phyloP scores from a whole-genome alignment of 2,888 invertebrate genomes.

The Drosophila neotestacea region DNA sequence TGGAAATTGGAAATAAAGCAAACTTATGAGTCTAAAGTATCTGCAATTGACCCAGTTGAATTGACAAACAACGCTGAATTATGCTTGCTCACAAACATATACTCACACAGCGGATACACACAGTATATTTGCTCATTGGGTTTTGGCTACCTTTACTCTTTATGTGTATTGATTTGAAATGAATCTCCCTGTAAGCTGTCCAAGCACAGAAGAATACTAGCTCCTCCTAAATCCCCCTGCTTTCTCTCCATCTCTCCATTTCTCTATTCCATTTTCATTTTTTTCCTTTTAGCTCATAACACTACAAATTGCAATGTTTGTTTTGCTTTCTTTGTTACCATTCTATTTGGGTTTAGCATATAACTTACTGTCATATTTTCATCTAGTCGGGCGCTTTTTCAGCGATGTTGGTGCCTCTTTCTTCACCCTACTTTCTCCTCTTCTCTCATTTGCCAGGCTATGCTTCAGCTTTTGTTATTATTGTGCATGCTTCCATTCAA shows the following conservation, averaged over 20 bases:
- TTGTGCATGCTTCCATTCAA: conserved; percentile 67
- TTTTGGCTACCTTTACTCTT: conserved; percentile 63
- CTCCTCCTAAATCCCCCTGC: conserved; percentile 9
- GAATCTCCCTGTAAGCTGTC: conserved; percentile 73
- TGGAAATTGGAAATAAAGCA: conserved; percentile 47
- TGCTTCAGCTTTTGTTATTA: conserved; percentile 68
- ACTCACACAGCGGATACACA: conserved; percentile 9
- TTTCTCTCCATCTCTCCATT: background rate
- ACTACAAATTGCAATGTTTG: conserved; percentile 66
- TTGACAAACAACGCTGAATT: conserved; percentile 57
- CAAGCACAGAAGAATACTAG: conserved; percentile 31
- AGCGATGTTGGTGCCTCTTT: background rate
- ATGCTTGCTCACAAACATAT: conserved; percentile 22
- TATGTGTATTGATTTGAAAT: conserved; percentile 80
- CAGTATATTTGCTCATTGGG: conserved; percentile 51
- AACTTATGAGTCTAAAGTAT: conserved; percentile 30
- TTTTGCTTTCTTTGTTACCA: conserved; percentile 22
- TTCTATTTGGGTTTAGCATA: conserved; percentile 57
- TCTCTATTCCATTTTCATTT: conserved; percentile 1
- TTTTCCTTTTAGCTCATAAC: conserved; percentile 30
- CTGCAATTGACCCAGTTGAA: conserved; percentile 60
- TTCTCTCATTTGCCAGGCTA: conserved; percentile 37
- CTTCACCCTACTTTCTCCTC: background rate
- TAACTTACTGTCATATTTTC: conserved; percentile 80
- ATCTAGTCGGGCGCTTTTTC: conserved; percentile 48